Base-by-base conservation (phyloP, 2,888 invertebrate species). In the Lepidochitona cinerea region DNA sequence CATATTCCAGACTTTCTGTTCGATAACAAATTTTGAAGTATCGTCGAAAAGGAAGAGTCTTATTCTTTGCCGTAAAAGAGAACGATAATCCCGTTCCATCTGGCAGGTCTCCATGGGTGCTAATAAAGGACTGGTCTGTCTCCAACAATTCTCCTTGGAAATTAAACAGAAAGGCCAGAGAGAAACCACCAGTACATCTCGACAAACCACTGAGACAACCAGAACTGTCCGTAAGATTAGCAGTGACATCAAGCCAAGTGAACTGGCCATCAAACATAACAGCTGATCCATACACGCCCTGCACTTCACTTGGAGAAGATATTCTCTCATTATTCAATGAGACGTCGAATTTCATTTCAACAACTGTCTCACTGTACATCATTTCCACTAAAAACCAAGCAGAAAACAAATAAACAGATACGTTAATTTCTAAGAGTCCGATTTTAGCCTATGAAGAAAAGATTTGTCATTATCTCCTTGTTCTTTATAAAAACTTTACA, bases 141-240 rank as follows among this genome's bases (percentile, higher is more conserved):
- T 79, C 76, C 23, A 68, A 49, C 7, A 73, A 73, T 49, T 54
- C 67, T 14, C 59, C 59, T 14, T 70, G 23, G 37, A 79, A 75
- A 23, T 68, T 37, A 18, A 79, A 33, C 35, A 72, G 68, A 26
- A 79, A 68, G 66, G 71, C 72, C 12, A 76, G 12, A 4, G 76
- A 75, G 32, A 79, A 74, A 2, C 79, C 79, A 67, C 74, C 70
- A 18, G 73, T 41, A 74, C 79, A 79, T 7, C 37, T 36, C 35
- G 71, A 68, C 7, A 67, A 67, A 23, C 68, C 64, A 12, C 70
- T 49, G 37, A 72, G 64, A 69, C 79, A 79, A 68, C 29, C 53
- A 23, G 49, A 23, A 14, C 32, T 53, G n/a, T n/a, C n/a, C 32
- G 32, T 54, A 0, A 75, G 41, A 12, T 37, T 65, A 23, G 64